Conservation (phyloP, 2,888 invertebrate genomes). For the Cantharis rustica region DNA sequence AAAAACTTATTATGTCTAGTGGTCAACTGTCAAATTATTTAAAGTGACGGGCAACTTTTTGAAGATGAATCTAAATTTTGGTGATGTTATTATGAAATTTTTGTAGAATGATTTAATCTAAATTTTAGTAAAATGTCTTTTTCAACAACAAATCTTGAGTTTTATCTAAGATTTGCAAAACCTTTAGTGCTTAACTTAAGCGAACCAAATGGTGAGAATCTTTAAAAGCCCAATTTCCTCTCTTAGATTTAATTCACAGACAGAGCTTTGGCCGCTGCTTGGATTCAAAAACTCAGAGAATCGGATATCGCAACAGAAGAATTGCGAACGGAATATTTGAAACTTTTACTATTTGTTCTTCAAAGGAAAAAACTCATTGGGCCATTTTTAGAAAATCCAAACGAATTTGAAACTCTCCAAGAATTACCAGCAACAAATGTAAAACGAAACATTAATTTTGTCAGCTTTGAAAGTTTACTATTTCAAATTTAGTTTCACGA, state of each 20-base stretch:
- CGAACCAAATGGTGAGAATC: slow-evolving; percentile 50
- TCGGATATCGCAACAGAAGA: slow-evolving; percentile 43
- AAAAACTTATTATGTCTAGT: neutral
- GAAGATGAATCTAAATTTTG: slow-evolving; percentile 15
- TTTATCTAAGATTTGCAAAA: slow-evolving; percentile 55
- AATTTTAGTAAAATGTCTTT: neutral
- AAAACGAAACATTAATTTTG: slow-evolving; percentile 17
- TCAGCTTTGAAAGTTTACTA: neutral
- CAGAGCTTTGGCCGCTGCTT: slow-evolving; percentile 54
- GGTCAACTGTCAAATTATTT: neutral
- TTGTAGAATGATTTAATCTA: neutral
- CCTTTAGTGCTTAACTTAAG: slow-evolving; percentile 53
- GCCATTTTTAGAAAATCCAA: slow-evolving; percentile 54
- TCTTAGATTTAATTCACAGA: slow-evolving; percentile 42
- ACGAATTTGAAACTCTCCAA: slow-evolving; percentile 43
- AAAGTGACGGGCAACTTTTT: neutral
- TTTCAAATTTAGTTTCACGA: slow-evolving; percentile 41
- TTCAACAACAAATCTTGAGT: slow-evolving; percentile 47
- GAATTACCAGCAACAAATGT: slow-evolving; percentile 48
- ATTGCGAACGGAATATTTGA: slow-evolving; percentile 53
- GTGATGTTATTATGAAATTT: neutral
- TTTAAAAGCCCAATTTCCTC: neutral
- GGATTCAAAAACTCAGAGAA: slow-evolving; percentile 54
- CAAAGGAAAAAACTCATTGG: slow-evolving; percentile 53
- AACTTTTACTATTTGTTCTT: slow-evolving; percentile 55